A percentile compares a stretch with the other conserved stretches of the same genome.
phyloP scores from a whole-genome alignment of 2,113 vertebrate genomes.

The Dendrocopos noguchii region DNA sequence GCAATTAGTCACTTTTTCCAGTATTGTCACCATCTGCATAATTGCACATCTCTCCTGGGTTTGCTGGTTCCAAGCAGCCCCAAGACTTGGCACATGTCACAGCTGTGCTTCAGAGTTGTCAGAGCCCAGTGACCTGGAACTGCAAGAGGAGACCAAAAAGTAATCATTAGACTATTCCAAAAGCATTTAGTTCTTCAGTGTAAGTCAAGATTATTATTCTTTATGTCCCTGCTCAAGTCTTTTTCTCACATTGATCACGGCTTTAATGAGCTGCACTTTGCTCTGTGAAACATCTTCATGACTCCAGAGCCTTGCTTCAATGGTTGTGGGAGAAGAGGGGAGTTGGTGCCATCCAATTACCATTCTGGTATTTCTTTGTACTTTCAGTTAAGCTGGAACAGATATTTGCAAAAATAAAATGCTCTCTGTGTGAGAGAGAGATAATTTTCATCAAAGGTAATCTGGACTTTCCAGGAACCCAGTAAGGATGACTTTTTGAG shows the following conservation, averaged over 20 bases:
- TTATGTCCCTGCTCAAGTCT: background rate
- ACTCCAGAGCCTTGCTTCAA: background rate
- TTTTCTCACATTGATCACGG: background rate
- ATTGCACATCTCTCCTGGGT: background rate
- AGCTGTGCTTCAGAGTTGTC: background rate
- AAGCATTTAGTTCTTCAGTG: background rate
- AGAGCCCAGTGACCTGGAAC: background rate
- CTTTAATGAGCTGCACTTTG: background rate
- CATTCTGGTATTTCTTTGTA: background rate
- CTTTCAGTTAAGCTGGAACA: background rate
- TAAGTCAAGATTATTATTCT: background rate
- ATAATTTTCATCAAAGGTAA: background rate
- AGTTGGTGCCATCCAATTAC: background rate
- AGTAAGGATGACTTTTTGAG: background rate
- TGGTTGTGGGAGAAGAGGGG: background rate
- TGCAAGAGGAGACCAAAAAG: background rate
- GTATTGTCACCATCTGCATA: background rate
- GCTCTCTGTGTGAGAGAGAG: background rate
- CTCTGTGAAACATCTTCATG: background rate
- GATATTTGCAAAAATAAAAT: background rate
- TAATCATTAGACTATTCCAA: background rate
- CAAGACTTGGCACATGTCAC: background rate
- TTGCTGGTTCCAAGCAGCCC: background rate
- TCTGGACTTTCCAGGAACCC: background rate
- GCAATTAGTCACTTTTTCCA: background rate